A percentile compares a stretch with the other conserved stretches of the same genome.
phyloP scores from a whole-genome alignment of 92 coral and sea anemone species.

The Desmophyllum pertusum region DNA sequence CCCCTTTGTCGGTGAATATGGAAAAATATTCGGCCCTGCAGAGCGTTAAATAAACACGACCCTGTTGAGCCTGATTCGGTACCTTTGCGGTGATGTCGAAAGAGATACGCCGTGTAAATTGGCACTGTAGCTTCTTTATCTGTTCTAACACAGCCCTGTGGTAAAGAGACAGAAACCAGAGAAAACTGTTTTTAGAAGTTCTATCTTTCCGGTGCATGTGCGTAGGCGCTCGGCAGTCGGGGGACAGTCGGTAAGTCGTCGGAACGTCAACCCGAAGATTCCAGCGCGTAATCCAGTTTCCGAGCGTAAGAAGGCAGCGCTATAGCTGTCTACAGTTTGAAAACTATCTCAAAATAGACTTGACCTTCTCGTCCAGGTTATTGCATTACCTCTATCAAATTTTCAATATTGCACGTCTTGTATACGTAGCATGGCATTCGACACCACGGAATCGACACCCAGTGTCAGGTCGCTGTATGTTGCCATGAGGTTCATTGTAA shows the following conservation, averaged over 20 bases:
- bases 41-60: not conserved
- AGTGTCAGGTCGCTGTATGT: not conserved
- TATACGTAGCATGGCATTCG: not conserved
- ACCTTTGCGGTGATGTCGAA: not conserved
- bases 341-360: not conserved
- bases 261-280: conserved; percentile 5
- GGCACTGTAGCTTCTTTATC: not conserved
- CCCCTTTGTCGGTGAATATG: not conserved
- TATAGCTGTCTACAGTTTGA: not conserved
- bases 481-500: not conserved
- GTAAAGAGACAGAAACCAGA: conserved; percentile 1
- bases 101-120: not conserved
- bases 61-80: not conserved
- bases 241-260: not conserved
- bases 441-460: not conserved
- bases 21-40: not conserved
- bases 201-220: not conserved
- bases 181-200: not conserved
- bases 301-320: not conserved
- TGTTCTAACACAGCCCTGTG: not conserved
- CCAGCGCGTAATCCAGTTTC: not conserved
- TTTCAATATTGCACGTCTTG: not conserved
- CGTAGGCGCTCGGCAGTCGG: too few species aligned
- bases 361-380: not conserved
- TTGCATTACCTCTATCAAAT: not conserved